Conservation (phyloP, 2,888 invertebrate genomes). For the Vannuccia rotundouncinata region DNA sequence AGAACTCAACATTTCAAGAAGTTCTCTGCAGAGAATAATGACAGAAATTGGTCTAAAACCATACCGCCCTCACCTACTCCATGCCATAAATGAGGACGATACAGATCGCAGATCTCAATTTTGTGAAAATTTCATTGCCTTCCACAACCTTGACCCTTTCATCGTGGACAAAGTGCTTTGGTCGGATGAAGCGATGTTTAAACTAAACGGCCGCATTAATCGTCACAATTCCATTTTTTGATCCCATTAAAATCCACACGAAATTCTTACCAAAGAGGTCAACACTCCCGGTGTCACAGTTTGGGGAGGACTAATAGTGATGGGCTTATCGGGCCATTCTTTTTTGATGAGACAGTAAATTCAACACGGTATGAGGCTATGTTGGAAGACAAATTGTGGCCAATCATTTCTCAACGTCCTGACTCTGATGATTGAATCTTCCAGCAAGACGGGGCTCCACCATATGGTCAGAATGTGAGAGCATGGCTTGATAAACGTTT, state of each 20-base stretch:
- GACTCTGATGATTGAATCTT: neutral
- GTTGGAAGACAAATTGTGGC: neutral
- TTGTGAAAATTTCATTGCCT: neutral
- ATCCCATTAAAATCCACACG: neutral
- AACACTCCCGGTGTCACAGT: neutral
- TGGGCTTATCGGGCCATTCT: conserved; percentile 1
- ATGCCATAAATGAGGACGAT: neutral
- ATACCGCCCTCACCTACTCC: neutral
- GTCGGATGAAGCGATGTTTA: neutral
- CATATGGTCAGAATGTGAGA: neutral
- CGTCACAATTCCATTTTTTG: neutral
- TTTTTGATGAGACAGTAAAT: neutral
- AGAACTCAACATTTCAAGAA: neutral
- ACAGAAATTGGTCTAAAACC: neutral
- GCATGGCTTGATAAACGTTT: conserved; percentile 15
- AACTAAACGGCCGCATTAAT: neutral
- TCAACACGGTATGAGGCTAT: neutral
- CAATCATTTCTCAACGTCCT: neutral
- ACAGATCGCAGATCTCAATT: neutral
- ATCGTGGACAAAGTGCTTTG: neutral
- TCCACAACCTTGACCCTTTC: neutral
- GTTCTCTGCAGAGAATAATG: neutral
- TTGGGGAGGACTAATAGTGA: neutral
- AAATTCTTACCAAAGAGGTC: neutral
- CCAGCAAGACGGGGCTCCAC: conserved; percentile 8